Evolutionary conservation across 2,113 vertebrate species (phyloP).

Genomic region (Arvicanthis niloticus): DNA sequence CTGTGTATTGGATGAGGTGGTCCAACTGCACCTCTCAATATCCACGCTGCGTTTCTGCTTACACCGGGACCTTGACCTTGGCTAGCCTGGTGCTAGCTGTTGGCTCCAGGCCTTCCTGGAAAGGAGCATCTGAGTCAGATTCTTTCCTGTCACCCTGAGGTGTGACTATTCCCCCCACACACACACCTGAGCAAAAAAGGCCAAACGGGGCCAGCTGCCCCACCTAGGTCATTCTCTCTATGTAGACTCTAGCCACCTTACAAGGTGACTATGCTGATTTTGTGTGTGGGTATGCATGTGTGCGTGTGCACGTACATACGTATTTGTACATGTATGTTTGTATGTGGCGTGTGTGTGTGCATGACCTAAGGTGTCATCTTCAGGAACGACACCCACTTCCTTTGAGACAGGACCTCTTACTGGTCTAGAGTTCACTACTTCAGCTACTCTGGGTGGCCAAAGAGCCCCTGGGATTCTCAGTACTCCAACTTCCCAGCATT

Average conservation of each 20-base stretch:
- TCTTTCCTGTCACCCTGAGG: background rate
- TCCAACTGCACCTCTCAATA: too few species aligned
- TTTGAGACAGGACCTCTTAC: background rate
- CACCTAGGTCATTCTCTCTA: background rate
- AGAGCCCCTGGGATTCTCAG: background rate
- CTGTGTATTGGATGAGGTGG: background rate
- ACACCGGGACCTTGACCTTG: background rate
- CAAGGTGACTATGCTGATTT: background rate
- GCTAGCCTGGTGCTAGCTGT: background rate
- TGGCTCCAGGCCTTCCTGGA: background rate
- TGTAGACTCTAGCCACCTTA: background rate
- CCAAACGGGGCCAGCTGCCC: background rate
- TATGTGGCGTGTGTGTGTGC: background rate
- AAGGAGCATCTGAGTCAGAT: background rate
- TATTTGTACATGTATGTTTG: background rate
- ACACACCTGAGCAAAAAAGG: background rate
- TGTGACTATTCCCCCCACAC: conserved; percentile 17
- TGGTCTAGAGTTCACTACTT: background rate
- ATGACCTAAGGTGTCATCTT: background rate
- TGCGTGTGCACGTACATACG: too few species aligned
- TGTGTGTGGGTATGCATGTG: background rate
- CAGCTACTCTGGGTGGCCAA: background rate
- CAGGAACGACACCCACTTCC: background rate
- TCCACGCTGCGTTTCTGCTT: background rate
- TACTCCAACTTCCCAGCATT: background rate